Base-by-base conservation (phyloP, 2,797 vertebrate species). In the Aldrovandia affinis region DNA sequence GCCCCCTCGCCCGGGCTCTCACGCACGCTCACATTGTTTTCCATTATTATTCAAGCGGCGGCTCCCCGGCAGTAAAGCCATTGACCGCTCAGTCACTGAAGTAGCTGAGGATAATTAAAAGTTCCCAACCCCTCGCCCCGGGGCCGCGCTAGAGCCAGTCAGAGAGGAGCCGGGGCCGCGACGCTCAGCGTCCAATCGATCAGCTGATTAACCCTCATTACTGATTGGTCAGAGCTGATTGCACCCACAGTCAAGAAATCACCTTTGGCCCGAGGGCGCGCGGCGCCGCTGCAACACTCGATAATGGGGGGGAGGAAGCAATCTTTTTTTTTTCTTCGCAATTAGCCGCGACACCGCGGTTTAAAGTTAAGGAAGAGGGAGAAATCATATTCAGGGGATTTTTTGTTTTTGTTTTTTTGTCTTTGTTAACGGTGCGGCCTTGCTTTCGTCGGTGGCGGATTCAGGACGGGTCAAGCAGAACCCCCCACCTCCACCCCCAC, bases 31-130 rank as follows among this genome's bases (percentile, higher is more conserved):
- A 91, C 94, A 96, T 94, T 96, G 96, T 96, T 94, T 95, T 92
- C 95, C 92, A 95, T 97, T 97, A 95, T 97, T 95, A 97, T 97
- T 96, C 95, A 95, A 94, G 93, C 93, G 86, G 92, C 84, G 94
- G 94, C 92, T 93, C 93, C 93, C 92, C 92, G 85, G 95, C 95
- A 94, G 95, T 95, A 95, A 97, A 96, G 93, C 96, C 96, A 96
- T 95, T 97, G 96, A 97, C 96, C 96, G 95, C 96, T 96, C 94
- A 95, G 95, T 93, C 93, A 94, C 93, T 90, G 91, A 92, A 91
- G 94, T 92, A 93, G 92, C 94, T 95, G 94, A 20, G 91, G 96
- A 96, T 97, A 97, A 98, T 98, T 97, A 97, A 97, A 97, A 97
- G 96, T 97, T 97, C 96, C 95, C 95, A 94, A 96, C 96, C 96